Conservation (phyloP, 2,888 invertebrate genomes). For the Trileptium ribeirensis region DNA sequence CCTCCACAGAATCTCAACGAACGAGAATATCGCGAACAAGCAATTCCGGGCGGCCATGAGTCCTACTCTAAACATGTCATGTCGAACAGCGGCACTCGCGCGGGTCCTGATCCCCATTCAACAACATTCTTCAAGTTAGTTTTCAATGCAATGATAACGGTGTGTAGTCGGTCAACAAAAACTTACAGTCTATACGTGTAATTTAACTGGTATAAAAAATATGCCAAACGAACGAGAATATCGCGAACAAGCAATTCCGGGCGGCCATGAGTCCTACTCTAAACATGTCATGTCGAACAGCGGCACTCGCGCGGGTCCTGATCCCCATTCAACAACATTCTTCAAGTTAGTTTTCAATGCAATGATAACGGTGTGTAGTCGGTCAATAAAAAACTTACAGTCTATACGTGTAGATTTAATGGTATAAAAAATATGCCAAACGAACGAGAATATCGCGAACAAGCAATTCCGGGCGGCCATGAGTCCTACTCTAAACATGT, state of each 20-base stretch:
- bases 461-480: conserved; percentile 47
- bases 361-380: no score
- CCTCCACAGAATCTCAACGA: conserved; percentile 40
- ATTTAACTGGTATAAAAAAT: no score
- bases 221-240: no score
- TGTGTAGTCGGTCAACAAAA: no score
- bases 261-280: conserved; percentile 45
- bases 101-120: conserved; percentile 26
- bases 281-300: conserved; percentile 41
- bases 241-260: conserved; percentile 45
- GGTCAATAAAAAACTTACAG: no score
- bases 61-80: conserved; percentile 41
- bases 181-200: no score
- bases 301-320: conserved; percentile 36
- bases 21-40: conserved; percentile 39
- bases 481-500: conserved; percentile 43
- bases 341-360: conserved; percentile 30
- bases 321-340: conserved; percentile 18
- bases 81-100: conserved; percentile 39
- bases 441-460: conserved; percentile 38
- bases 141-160: no score
- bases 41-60: conserved; percentile 48
- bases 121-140: conserved; percentile 28
- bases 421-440: no score
- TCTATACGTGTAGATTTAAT: no score